Evolutionary conservation across 2,888 invertebrate species (phyloP), one percentile per base, ranked within the genome.

Genomic region (Parasteatoda lunata): DNA sequence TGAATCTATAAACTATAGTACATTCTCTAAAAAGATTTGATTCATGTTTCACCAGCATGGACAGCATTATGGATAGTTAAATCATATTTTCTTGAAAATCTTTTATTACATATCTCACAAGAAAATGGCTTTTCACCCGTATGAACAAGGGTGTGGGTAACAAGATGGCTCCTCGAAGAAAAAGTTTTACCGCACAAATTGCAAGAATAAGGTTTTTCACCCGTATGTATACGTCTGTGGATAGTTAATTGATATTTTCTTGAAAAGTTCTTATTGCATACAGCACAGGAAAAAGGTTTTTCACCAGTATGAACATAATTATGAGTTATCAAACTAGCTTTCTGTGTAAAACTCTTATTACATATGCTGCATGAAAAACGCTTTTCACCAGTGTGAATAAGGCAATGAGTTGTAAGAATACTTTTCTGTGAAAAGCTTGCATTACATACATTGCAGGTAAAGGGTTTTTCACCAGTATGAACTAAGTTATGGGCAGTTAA

Each of bases 141-240:
- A 30, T 30, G 30, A 30, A 30, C 30, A 30, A 30, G 30, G 30
- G 30, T 49, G 8, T 52, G 52, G 15, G 52, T 54, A n/a, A 15
- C 13, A 9, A 72, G 72, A 72, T 15, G 51, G 8, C 52, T 13
- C n/a, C 15, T 5, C 47, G 30, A 47, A 11, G 68, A 47, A 30
- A 68, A 68, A 68, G 68, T 47, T 68, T 68, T 68, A 47, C 11
- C 47, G n/a, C 75, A 75, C 13, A 64, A 7, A 3, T 64, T 49
- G 45, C 75, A 75, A 8, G 9, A 9, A 64, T 48, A 11, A 0
- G 59, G 75, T n/a, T 48, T 59, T 47, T 75, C 75, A 48, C 64
- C 75, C 2, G 75, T 64, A n/a, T 75, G 75, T 65, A 13, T 47
- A 30, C 47, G 30, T 6, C 48, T 13, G 48, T 75, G 75, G n/a